These are phyloP conservation scores for Heterocephalus glaber DNA, from an alignment of 2,113 vertebrate species.

Conservation along the genomic window DNA sequence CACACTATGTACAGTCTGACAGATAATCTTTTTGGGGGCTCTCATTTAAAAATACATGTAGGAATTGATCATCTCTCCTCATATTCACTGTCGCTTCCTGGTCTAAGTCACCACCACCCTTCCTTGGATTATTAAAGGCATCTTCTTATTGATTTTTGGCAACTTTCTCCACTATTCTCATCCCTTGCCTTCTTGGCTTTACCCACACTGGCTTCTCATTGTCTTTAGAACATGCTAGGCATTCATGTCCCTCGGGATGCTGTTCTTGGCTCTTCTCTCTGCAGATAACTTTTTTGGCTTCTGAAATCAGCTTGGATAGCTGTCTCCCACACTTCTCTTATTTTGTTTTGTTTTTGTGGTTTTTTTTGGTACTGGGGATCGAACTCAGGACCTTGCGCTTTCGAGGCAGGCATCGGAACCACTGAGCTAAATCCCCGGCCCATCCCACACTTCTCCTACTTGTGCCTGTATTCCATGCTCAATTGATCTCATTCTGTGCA, in stretches of 20 bases:
- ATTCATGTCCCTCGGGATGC: not conserved
- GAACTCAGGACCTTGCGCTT: too few relatives aligned
- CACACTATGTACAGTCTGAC: too few relatives aligned
- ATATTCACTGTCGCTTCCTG: too few relatives aligned
- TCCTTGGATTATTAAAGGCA: not conserved
- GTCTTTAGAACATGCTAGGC: not conserved
- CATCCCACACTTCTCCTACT: not conserved
- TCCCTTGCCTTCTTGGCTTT: not conserved
- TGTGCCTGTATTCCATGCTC: not conserved
- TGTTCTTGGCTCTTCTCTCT: not conserved
- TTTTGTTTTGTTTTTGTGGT: too few relatives aligned
- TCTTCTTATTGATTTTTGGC: not conserved
- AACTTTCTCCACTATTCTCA: not conserved
- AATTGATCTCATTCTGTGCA: not conserved
- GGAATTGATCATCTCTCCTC: not conserved
- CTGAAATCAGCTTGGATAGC: accelerated
- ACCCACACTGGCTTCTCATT: not conserved
- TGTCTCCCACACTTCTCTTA: not conserved
- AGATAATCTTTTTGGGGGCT: not conserved
- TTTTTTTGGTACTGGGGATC: too few relatives aligned
- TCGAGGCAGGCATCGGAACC: too few relatives aligned
- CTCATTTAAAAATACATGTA: not conserved
- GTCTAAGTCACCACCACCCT: not conserved
- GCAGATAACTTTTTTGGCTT: not conserved
- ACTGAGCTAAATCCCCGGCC: too few relatives aligned